Evolutionary conservation across 2,797 vertebrate genomes (phyloP).

Genomic region (Onychomys arenicola): DNA sequence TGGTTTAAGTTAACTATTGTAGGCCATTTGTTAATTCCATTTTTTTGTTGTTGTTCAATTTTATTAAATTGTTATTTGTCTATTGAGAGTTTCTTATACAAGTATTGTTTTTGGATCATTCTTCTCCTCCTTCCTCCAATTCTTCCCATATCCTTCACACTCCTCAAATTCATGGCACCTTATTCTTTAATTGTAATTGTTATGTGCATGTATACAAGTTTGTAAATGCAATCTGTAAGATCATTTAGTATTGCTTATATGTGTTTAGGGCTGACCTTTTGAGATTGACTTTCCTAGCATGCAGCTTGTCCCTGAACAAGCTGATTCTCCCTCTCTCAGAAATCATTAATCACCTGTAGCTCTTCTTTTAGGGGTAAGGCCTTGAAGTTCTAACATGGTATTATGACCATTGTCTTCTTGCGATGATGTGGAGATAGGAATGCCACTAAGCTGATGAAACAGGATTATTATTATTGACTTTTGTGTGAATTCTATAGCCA

Average conservation of each 20-base stretch:
- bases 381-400: not conserved
- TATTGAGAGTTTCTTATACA: not conserved
- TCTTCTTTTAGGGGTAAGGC: not conserved
- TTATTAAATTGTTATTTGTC: not conserved
- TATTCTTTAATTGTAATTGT: not conserved
- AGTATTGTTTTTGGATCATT: not conserved
- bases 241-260: not conserved
- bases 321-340: not conserved
- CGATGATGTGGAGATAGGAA: not conserved
- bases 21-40: not conserved
- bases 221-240: not conserved
- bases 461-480: conserved; percentile 41
- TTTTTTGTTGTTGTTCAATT: not conserved
- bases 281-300: not conserved
- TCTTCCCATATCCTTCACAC: not conserved
- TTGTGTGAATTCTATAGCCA: not conserved
- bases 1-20: not conserved
- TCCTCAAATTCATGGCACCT: not conserved
- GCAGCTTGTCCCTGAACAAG: too few relatives aligned
- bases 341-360: not conserved
- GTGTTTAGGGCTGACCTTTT: not conserved
- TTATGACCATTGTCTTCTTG: not conserved
- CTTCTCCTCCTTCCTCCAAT: not conserved
- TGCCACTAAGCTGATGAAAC: not conserved
- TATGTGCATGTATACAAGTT: not conserved